Conservation (phyloP, 2,113 vertebrate genomes). For the Cercocebus atys region DNA sequence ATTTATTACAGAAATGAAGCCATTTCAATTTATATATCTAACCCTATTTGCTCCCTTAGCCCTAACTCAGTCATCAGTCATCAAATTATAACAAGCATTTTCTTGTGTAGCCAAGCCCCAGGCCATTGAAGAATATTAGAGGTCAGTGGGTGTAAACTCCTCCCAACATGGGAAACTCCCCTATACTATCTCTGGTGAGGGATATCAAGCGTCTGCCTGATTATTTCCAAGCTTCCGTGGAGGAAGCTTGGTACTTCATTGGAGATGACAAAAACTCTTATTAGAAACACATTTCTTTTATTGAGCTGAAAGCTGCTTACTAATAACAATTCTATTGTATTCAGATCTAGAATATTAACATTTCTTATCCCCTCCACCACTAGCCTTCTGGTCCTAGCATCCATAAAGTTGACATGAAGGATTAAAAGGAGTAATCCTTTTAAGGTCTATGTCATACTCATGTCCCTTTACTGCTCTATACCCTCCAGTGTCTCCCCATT, state of each 20-base stretch:
- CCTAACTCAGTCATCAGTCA: not conserved
- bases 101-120: not conserved
- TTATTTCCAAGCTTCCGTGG: not conserved
- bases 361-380: not conserved
- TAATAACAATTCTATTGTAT: slow-evolving; percentile 5
- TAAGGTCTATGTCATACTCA: not conserved
- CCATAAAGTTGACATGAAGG: not conserved
- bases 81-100: not conserved
- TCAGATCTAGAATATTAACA: not conserved
- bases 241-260: not conserved
- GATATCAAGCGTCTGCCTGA: not conserved
- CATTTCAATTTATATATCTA: not conserved
- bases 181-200: not conserved
- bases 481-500: not conserved
- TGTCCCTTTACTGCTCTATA: not conserved
- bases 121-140: not conserved
- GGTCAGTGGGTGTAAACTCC: not conserved
- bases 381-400: not conserved
- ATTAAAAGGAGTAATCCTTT: not conserved
- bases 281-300: not conserved
- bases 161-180: not conserved
- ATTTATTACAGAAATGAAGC: not conserved
- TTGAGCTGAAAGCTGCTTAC: not conserved
- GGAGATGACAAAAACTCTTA: not conserved
- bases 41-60: not conserved